phyloP scores from a whole-genome alignment of 2,797 vertebrate species.

The Sebastes minor region DNA sequence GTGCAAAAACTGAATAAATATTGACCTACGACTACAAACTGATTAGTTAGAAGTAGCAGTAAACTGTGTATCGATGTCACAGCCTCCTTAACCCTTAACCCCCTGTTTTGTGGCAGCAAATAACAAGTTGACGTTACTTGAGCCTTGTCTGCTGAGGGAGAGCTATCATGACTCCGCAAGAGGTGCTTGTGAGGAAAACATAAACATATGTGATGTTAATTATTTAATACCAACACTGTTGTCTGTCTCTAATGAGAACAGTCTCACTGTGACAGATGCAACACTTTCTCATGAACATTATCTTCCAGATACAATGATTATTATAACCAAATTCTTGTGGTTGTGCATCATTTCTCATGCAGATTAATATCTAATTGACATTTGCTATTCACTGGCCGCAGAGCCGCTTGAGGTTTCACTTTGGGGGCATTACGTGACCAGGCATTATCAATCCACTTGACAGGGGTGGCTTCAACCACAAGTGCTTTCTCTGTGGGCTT shows the following conservation, averaged over 20 bases:
- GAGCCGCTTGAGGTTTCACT: no score
- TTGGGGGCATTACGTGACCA: no score
- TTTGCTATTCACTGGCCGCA: no score
- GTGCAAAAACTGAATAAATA: not conserved
- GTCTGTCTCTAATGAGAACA: not conserved
- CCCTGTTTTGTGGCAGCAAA: not conserved
- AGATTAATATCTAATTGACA: no score
- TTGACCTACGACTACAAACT: not conserved
- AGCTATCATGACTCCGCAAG: not conserved
- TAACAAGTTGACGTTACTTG: not conserved
- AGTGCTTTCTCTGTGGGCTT: no score
- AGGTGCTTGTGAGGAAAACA: not conserved
- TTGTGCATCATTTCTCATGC: no score
- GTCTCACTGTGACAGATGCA: not conserved
- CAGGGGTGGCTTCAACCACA: no score
- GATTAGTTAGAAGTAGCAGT: not conserved
- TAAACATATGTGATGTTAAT: not conserved
- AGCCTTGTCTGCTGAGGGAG: not conserved
- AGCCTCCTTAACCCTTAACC: not conserved
- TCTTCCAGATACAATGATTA: not conserved
- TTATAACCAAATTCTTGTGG: no score
- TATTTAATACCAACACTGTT: not conserved
- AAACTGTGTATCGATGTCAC: not conserved
- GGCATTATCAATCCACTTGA: no score
- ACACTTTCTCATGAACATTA: not conserved